These are phyloP conservation scores for Linhomoeus sp. DNA, from an alignment of 2,888 invertebrate species.

Conservation along the genomic window DNA sequence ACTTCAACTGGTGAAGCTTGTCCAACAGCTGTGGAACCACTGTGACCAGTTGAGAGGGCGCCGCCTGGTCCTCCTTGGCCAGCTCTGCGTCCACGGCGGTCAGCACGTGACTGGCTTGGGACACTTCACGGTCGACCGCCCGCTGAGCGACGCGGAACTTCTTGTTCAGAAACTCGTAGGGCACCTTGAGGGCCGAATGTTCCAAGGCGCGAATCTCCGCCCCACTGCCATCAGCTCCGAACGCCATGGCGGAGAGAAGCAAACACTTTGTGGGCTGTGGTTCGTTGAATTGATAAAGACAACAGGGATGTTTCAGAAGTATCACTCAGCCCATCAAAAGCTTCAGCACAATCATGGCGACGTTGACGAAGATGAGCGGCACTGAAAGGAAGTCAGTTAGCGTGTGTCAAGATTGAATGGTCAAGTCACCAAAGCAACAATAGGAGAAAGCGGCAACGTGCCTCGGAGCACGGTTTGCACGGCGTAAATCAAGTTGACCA, in stretches of 20 bases:
- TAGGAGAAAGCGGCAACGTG: slow-evolving; percentile 44
- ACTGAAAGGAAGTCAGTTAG: slow-evolving; percentile 67
- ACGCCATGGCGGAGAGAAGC: too few relatives aligned
- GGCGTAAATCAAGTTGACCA: slow-evolving; percentile 70
- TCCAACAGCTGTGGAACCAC: slow-evolving; percentile 71
- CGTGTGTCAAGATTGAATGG: too few relatives aligned
- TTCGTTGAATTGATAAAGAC: too few relatives aligned
- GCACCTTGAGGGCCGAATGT: slow-evolving; percentile 87
- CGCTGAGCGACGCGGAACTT: slow-evolving; percentile 87
- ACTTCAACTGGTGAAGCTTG: slow-evolving; percentile 61
- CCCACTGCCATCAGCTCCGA: too few relatives aligned
- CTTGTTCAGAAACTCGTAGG: slow-evolving; percentile 91
- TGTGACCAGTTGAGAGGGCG: slow-evolving; percentile 49
- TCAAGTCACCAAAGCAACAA: too few relatives aligned
- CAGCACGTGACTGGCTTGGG: slow-evolving; percentile 34
- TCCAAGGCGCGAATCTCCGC: slow-evolving; percentile 71
- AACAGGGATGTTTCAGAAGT: too few relatives aligned
- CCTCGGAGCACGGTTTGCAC: slow-evolving; percentile 92
- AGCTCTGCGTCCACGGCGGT: slow-evolving; percentile 46
- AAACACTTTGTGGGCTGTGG: too few relatives aligned
- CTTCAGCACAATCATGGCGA: slow-evolving; percentile 64
- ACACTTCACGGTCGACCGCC: slow-evolving; percentile 54
- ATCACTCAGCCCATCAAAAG: slow-evolving; percentile 71
- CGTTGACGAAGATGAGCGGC: slow-evolving; percentile 75
- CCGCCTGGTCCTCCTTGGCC: slow-evolving; percentile 1